Conservation (phyloP, 2,888 invertebrate species). For the Acleris laterana region DNA sequence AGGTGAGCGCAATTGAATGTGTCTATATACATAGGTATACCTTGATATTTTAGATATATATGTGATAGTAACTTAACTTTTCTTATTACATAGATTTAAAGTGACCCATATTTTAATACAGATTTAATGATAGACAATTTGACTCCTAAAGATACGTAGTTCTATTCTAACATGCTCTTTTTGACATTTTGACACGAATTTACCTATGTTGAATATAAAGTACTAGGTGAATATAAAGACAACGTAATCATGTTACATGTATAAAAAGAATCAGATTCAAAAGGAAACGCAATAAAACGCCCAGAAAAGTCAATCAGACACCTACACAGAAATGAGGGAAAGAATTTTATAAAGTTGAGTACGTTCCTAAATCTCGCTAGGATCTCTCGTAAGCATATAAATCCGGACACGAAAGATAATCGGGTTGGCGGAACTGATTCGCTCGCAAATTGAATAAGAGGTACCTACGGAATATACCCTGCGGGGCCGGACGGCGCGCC, state of each 20-base stretch:
- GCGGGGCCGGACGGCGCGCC: conserved; percentile 22
- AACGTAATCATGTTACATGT: too few relatives aligned
- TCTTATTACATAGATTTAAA: too few relatives aligned
- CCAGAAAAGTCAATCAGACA: conserved; percentile 20
- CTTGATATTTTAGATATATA: too few relatives aligned
- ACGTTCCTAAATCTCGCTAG: conserved; percentile 57
- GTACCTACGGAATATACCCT: conserved; percentile 55
- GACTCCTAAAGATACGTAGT: too few relatives aligned
- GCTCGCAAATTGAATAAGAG: conserved; percentile 82
- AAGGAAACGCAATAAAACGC: conserved; percentile 12
- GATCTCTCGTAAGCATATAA: conserved; percentile 73
- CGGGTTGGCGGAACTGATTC: conserved; percentile 81
- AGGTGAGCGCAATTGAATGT: not conserved
- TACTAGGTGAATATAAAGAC: not conserved
- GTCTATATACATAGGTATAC: too few relatives aligned
- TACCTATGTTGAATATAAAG: not conserved
- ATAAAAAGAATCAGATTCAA: conserved; percentile 6
- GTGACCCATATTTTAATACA: too few relatives aligned
- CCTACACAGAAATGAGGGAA: conserved; percentile 9
- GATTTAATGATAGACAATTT: too few relatives aligned
- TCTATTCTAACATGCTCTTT: too few relatives aligned
- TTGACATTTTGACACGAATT: too few relatives aligned
- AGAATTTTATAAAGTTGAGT: conserved; percentile 21
- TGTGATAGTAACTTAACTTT: too few relatives aligned
- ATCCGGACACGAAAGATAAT: conserved; percentile 79